A percentile compares a stretch with the other conserved stretches of the same genome.
Conservation (phyloP, 2,797 vertebrate genomes). For the Parauchenoglanis ngamensis region DNA sequence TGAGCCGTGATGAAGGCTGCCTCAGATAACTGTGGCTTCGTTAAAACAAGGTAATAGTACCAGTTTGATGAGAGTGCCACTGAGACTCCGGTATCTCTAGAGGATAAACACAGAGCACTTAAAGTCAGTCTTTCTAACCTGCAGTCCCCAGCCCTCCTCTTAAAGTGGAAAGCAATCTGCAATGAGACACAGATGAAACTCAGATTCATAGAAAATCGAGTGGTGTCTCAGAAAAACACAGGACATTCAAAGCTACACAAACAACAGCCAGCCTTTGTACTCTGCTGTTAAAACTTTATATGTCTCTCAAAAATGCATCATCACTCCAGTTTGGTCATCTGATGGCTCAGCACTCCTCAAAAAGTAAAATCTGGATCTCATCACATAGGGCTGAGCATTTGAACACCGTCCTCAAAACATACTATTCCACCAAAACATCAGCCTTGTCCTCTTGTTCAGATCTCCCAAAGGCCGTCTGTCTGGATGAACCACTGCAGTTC, state of each 20-base stretch:
- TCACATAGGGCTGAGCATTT: neutral
- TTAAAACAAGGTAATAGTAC: slow-evolving; percentile 19
- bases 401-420: neutral
- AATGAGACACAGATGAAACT: neutral
- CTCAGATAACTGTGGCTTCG: slow-evolving; percentile 1
- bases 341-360: neutral
- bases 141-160: neutral
- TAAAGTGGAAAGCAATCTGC: slow-evolving; percentile 8
- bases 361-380: slow-evolving; percentile 9
- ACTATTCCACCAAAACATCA: slow-evolving; percentile 11
- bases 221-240: slow-evolving; percentile 3
- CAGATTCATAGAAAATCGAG: neutral
- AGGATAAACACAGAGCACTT: slow-evolving; percentile 8
- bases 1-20: neutral
- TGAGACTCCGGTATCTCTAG: neutral
- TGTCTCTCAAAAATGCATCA: neutral
- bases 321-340: neutral
- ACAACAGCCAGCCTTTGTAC: neutral
- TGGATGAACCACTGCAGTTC: neutral
- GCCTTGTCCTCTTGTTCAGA: neutral
- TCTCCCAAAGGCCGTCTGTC: slow-evolving; percentile 10
- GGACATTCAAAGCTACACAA: slow-evolving; percentile 5
- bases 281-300: neutral
- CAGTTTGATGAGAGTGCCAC: neutral
- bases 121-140: slow-evolving; percentile 8